Base-by-base conservation (phyloP, 2,113 vertebrate species). In the Pungitius pungitius region DNA sequence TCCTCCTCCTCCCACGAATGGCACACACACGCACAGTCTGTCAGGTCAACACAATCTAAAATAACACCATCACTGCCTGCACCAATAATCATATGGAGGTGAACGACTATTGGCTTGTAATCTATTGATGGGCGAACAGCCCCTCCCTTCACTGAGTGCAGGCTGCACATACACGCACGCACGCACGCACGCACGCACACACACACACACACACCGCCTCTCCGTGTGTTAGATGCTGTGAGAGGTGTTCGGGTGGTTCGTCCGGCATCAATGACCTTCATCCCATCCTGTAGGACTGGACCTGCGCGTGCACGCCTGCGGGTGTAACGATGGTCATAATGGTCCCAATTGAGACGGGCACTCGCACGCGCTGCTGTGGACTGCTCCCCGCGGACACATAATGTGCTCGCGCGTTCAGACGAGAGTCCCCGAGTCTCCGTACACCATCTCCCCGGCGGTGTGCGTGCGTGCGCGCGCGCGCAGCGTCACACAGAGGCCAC, bases 401-500 rank as follows among this genome's bases (percentile, higher is more conserved):
- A 74, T 69, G 22, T 40, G 49, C 42, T 20, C 58, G 3, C 49
- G 59, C 45, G 33, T 56, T 22, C 78, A 80, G 69, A 75, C 82
- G 56, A 47, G 57, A 74, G 42, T 42, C 35, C 26, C 26, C 11
- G 66, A 75, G 54, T 67, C 75, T 58, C 69, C 56, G 35, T 54
- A 57, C 80, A 82, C 62, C 85, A 79, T 77, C 68, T 73, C 69
- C 1, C 73, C 37, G 63, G 42, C 59, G 2, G 22, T 43, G 15
- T 43, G 17, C 17, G 75, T 70, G 49, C 59, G 26, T 61, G 83
- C 5, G 30, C 30, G 30, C 68, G 35, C 76, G 30, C 59, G 39
- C 78, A 60, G 27, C 17, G 64, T 45, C 5, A 10, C 74, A 89
- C 88, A 90, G 67, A 85, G 76, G 85, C 35, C 67, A 82, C 83